A percentile compares a stretch with the other conserved stretches of the same genome.
Conservation (phyloP, 2,888 invertebrate species). For the Protodeltote pygarga region DNA sequence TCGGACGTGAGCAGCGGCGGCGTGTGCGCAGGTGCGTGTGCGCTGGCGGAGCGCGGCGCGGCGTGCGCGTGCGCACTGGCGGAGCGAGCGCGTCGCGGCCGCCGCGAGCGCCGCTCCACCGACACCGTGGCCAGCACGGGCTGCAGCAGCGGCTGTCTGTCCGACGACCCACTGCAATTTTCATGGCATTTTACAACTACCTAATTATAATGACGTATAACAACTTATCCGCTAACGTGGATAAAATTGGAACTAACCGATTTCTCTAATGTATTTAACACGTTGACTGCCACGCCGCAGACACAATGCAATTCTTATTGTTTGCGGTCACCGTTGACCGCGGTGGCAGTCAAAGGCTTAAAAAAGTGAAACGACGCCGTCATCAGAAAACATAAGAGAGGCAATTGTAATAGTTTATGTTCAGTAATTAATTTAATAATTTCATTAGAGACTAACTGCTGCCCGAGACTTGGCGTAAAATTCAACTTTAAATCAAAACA, state of each 20-base stretch:
- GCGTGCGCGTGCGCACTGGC: slow-evolving; percentile 22
- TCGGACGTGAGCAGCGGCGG: slow-evolving; percentile 51
- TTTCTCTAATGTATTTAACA: too few relatives aligned
- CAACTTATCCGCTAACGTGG: too few relatives aligned
- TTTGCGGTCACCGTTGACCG: too few relatives aligned
- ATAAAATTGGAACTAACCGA: too few relatives aligned
- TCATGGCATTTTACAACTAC: background rate
- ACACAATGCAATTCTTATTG: too few relatives aligned
- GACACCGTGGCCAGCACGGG: slow-evolving; percentile 23
- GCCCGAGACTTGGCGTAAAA: too few relatives aligned
- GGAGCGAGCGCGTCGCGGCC: slow-evolving; percentile 42
- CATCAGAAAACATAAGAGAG: too few relatives aligned
- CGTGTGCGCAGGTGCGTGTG: slow-evolving; percentile 10
- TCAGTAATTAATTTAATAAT: background rate
- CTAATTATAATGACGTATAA: background rate
- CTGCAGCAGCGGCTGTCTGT: slow-evolving; percentile 47
- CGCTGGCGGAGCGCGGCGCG: slow-evolving; percentile 21
- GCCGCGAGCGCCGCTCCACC: slow-evolving; percentile 48
- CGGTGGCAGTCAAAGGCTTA: too few relatives aligned
- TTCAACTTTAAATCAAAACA: too few relatives aligned
- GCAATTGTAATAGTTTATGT: too few relatives aligned
- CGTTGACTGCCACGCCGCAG: slow-evolving; percentile 15
- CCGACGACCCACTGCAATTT: background rate
- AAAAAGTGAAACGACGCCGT: too few relatives aligned
- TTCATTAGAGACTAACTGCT: too few relatives aligned